phyloP scores from a whole-genome alignment of 2,797 vertebrate species.

The Hapalemur alaotrensis region DNA sequence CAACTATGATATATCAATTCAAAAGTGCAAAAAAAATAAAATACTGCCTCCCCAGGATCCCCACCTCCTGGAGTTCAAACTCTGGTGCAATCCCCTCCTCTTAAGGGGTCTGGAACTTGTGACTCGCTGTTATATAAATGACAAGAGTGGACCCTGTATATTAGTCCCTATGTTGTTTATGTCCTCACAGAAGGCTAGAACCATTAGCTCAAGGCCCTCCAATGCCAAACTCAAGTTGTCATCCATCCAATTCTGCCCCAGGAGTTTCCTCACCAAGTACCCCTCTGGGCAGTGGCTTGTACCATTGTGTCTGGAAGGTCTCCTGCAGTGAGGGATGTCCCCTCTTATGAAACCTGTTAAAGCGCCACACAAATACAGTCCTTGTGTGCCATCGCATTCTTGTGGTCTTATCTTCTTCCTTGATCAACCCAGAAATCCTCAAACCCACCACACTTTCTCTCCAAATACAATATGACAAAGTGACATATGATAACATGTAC shows the following conservation, averaged over 20 bases:
- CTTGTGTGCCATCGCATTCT: background rate
- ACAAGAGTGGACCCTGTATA: background rate
- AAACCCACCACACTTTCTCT: background rate
- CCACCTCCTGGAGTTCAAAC: background rate
- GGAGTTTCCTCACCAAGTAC: background rate
- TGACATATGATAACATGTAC: no score
- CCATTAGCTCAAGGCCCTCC: background rate
- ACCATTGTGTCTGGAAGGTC: background rate
- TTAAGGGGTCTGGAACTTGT: background rate
- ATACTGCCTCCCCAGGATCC: background rate
- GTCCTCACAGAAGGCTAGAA: background rate
- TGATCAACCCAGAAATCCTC: background rate
- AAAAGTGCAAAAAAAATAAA: background rate
- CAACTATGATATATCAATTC: background rate
- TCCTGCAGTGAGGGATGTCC: background rate
- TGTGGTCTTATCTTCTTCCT: background rate
- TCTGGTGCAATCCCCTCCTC: background rate
- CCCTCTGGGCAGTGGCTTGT: background rate
- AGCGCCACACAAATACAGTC: background rate
- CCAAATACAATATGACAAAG: background rate
- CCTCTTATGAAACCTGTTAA: background rate
- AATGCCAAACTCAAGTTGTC: background rate
- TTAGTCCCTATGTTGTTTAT: background rate
- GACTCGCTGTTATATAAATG: background rate
- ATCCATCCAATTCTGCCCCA: background rate